Percentiles rank a stretch among this genome's conserved stretches.
Conservation (phyloP, 2,888 invertebrate species). For the Protula sp. region DNA sequence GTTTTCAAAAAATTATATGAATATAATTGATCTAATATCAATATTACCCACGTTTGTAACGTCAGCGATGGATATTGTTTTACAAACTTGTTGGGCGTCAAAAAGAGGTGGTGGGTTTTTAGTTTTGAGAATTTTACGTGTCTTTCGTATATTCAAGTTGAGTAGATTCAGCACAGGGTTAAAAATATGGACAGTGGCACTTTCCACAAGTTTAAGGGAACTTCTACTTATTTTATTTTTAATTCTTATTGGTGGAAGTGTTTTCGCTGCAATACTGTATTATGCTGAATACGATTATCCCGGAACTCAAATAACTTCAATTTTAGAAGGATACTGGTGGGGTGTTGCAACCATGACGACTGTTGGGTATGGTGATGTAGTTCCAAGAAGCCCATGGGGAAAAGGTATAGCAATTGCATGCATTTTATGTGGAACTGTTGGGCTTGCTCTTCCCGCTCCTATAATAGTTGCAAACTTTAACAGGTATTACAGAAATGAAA, state of each 20-base stretch:
- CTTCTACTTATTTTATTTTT: slow-evolving; percentile 11
- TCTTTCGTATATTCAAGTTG: slow-evolving; percentile 43
- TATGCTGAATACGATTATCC: slow-evolving; percentile 37
- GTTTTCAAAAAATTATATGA: slow-evolving; percentile 36
- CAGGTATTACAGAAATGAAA: slow-evolving; percentile 13
- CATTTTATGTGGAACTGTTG: slow-evolving; percentile 55
- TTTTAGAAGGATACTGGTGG: slow-evolving; percentile 51
- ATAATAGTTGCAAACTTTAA: slow-evolving; percentile 56
- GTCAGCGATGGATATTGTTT: slow-evolving; percentile 25
- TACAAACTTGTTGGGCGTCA: slow-evolving; percentile 23
- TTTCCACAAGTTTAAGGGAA: slow-evolving; percentile 6
- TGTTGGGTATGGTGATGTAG: slow-evolving; percentile 52
- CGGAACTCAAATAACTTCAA: slow-evolving; percentile 35
- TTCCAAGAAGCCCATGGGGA: slow-evolving; percentile 49
- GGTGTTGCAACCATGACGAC: slow-evolving; percentile 39
- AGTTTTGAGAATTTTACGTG: slow-evolving; percentile 33
- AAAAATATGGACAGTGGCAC: slow-evolving; percentile 22
- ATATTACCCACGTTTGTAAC: slow-evolving; percentile 45
- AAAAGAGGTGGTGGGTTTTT: slow-evolving; percentile 32
- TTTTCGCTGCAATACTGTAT: slow-evolving; percentile 22
- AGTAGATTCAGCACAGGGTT: slow-evolving; percentile 36
- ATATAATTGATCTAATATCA: slow-evolving; percentile 44
- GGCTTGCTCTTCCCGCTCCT: slow-evolving; percentile 55
- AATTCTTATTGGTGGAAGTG: neutral
- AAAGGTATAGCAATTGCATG: slow-evolving; percentile 54